Evolutionary conservation across 2,113 vertebrate species (phyloP).

Genomic region (human): GRCh38 chr13:79214001-79214500

Average conservation of each 20-base stretch:
- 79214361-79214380: conserved; percentile 5
- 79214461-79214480: conserved; percentile 5
- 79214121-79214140: background rate
- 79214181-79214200: background rate
- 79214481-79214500: conserved; percentile 29
- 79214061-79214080: background rate
- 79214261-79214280: background rate
- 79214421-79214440: conserved; percentile 30
- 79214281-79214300: background rate
- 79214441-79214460: conserved; percentile 43
- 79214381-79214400: background rate
- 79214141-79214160: background rate
- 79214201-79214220: background rate
- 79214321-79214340: background rate
- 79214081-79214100: background rate
- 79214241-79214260: background rate
- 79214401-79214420: conserved; percentile 38
- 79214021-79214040: background rate
- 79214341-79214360: background rate
- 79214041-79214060: background rate
- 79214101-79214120: background rate
- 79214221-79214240: background rate
- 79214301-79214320: conserved; percentile 1
- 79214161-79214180: background rate
- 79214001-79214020: background rate